Base-by-base conservation (phyloP, 2,888 invertebrate genomes). In the Arctia plantaginis region DNA sequence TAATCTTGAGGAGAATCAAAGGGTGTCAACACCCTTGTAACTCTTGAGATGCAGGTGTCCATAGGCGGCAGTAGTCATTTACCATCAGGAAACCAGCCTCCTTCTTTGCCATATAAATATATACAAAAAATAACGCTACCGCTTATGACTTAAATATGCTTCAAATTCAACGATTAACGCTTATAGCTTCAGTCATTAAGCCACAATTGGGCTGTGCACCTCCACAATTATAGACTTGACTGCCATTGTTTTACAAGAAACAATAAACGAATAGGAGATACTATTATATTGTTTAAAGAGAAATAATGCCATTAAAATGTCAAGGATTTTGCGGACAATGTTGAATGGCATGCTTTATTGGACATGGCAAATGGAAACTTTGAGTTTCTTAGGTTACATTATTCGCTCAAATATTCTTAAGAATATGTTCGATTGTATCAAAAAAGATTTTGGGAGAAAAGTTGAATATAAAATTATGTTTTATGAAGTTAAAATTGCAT, bases 161-260 rank as follows among this genome's bases (percentile, higher is more conserved):
- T 77, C 80, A 83, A 86, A 87, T 85, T 86, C 87, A 88, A 88
- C 93, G 93, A 93, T 93, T 93, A 93, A 93, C 93, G 93, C 93
- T 93, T 89, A 93, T 90, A 92, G 90, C 87, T 82, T 79, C 86
- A 90, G 90, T 92, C 92, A 93, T 93, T 93, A 93, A 92, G 91
- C 90, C 90, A 90, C 93, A 93, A 92, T 93, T 91, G 92, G 92
- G 85, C 86, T 88, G 89, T 88, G 86, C 89, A 88, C 88, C 90
- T 90, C 87, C 85, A 90, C 91, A 90, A 91, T 90, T 91, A 88
- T 85, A 88, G 85, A 80, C 77, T 81, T 71, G 78, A 81, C 82
- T 74, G 74, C 84, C 86, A 89, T 90, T 90, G 90, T 90, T 82
- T 85, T 83, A 87, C 74, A 82, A 55, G 69, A 77, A 79, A 82